Evolutionary conservation across 1,140 invertebrate species (phyloP), one percentile per base, ranked within the genome.

Genomic region (Bombus turneri): DNA sequence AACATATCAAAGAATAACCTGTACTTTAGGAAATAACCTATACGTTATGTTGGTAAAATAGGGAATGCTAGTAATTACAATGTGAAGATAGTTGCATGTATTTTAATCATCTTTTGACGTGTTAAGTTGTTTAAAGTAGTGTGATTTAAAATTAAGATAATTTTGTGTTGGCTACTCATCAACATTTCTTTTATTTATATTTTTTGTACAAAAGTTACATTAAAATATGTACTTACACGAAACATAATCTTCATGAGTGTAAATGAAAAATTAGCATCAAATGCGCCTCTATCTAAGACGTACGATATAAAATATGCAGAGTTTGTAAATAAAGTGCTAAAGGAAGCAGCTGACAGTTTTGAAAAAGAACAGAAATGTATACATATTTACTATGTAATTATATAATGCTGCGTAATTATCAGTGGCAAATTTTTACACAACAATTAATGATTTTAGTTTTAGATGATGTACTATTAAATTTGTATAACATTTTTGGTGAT

Each of bases 401-500:
- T 62, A 28, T 75, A 47, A 53, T 62, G 18, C 59, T 83, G 53
- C 15, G 31, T 37, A 68, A 71, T 71, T 31, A 37, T 69, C 15
- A 18, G 1, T 31, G n/a, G 10, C 22, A 74, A 66, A 28, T 12
- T 18, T 72, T 69, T 22, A 72, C 59, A 59, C 25, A 79, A 69
- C 1, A 37, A 64, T 77, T 68, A 43, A 74, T 85, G 10, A 43
- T 85, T 86, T 77, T 72, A 95, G 94, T 95, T 88, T 87, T 95
- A 93, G 96, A 96, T 91, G 94, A 96, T 84, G 95, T 93, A 77
- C 83, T 97, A 31, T 86, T 96, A 43, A 93, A 92, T 22, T 85
- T 97, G 10, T 95, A 96, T 89, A 95, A 95, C 25, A 88, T 96
- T 13, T 97, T 96, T 93, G 96, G 96, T 12, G 83, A 86, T 31